Percentiles rank a stretch among this genome's conserved stretches.
Evolutionary conservation across 2,888 invertebrate species (phyloP).

Genomic region (Chloroclystis v-ata): DNA sequence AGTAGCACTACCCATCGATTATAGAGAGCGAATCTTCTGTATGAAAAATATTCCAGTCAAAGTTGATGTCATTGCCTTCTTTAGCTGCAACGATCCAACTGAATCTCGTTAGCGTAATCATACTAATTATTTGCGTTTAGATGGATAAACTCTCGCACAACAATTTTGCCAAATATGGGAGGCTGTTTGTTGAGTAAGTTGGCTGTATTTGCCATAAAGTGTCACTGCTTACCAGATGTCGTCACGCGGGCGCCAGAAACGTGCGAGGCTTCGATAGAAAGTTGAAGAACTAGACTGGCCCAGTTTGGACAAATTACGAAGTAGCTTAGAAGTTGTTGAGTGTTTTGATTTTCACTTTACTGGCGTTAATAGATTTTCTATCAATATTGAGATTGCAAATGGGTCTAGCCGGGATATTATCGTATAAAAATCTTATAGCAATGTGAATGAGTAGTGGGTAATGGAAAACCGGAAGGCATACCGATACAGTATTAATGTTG

Average conservation of each 20-base stretch:
- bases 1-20: constrained; percentile 60
- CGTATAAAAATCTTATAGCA: too few species aligned
- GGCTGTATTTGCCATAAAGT: constrained; percentile 36
- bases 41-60: constrained; percentile 36
- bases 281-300: constrained; percentile 71
- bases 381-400: constrained; percentile 1
- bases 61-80: constrained; percentile 43
- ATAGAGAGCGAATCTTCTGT: constrained; percentile 59
- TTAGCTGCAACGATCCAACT: constrained; percentile 24
- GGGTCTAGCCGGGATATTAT: too few species aligned
- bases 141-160: constrained; percentile 26
- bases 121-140: constrained; percentile 30
- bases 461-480: too few species aligned
- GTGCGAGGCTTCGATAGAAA: constrained; percentile 65
- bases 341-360: constrained; percentile 54
- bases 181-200: constrained; percentile 28
- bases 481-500: too few species aligned
- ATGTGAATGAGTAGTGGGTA: too few species aligned
- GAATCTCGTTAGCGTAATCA: constrained; percentile 36
- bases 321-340: constrained; percentile 45
- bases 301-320: constrained; percentile 56
- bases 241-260: constrained; percentile 54
- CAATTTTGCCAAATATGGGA: constrained; percentile 30
- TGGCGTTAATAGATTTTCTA: constrained; percentile 1
- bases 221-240: constrained; percentile 48